Evolutionary conservation across 2,113 vertebrate genomes (phyloP).

Genomic region (Crotalus horridus): DNA sequence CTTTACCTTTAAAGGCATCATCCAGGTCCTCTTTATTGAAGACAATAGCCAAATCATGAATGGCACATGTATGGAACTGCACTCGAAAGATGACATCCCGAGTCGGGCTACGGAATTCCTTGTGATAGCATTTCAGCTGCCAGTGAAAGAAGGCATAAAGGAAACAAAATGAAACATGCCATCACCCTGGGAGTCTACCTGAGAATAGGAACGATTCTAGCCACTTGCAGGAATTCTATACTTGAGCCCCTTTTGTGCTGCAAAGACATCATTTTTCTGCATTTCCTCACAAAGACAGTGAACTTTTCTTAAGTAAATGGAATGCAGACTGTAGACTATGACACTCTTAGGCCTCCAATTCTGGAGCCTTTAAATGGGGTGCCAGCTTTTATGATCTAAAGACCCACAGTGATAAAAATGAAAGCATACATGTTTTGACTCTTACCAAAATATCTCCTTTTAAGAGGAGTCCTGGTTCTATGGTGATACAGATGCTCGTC

Average conservation of each 20-base stretch:
- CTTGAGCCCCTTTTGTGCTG: background rate
- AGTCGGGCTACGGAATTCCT: slow-evolving; percentile 86
- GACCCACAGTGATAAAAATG: background rate
- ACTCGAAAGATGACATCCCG: slow-evolving; percentile 93
- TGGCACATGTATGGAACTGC: slow-evolving; percentile 96
- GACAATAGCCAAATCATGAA: slow-evolving; percentile 88
- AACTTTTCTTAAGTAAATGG: background rate
- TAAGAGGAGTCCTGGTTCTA: slow-evolving; percentile 92
- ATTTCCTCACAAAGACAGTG: background rate
- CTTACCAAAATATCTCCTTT: slow-evolving; percentile 98
- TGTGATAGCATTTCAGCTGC: slow-evolving; percentile 97
- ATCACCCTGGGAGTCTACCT: background rate
- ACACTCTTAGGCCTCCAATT: background rate
- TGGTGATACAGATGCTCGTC: slow-evolving; percentile 98
- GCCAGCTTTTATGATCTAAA: rapidly evolving
- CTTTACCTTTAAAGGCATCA: slow-evolving; percentile 91
- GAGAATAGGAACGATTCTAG: background rate
- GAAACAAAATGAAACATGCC: background rate
- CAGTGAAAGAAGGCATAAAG: background rate
- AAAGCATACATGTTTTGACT: background rate
- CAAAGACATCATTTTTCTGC: background rate
- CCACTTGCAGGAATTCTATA: background rate
- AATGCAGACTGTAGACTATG: background rate
- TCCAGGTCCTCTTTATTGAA: slow-evolving; percentile 96
- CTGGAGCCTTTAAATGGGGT: background rate